Conservation (phyloP, 2,888 invertebrate species). For the Ectobius pallidus region DNA sequence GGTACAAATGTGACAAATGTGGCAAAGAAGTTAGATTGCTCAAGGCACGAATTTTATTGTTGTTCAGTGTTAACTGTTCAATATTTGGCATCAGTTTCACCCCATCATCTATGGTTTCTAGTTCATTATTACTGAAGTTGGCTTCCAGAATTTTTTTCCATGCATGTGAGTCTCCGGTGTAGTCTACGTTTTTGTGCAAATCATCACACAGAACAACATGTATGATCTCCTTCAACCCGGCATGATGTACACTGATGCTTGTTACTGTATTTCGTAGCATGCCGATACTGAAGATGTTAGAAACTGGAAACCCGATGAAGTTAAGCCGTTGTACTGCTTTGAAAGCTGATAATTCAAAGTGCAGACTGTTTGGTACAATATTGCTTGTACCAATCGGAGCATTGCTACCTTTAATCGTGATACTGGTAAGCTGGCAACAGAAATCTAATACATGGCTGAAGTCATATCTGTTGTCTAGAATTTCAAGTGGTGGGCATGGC, state of each 20-base stretch:
- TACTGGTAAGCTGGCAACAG: conserved; percentile 73
- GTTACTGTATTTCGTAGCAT: conserved; percentile 67
- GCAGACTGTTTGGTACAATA: conserved; percentile 78
- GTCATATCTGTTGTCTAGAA: conserved; percentile 80
- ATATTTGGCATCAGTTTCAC: conserved; percentile 77
- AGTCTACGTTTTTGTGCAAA: conserved; percentile 69
- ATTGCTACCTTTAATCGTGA: conserved; percentile 71
- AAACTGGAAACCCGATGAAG: conserved; percentile 71
- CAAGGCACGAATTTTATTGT: conserved; percentile 77
- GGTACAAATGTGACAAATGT: conserved; percentile 73
- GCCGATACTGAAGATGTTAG: conserved; percentile 69
- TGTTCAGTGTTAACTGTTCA: conserved; percentile 72
- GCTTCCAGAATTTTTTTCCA: conserved; percentile 74
- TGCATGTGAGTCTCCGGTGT: conserved; percentile 60
- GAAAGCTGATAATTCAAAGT: conserved; percentile 83
- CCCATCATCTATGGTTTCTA: conserved; percentile 79
- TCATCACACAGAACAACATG: conserved; percentile 86
- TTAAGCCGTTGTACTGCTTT: conserved; percentile 75
- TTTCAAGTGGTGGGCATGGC: conserved; percentile 81
- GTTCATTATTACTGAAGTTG: conserved; percentile 80
- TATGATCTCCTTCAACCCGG: conserved; percentile 70
- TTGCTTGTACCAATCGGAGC: conserved; percentile 80
- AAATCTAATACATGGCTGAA: conserved; percentile 92
- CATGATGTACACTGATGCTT: conserved; percentile 68
- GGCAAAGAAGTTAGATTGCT: conserved; percentile 80